Percentiles rank a stretch among this genome's conserved stretches.
These are phyloP conservation scores for Parotocinclus haroldoi DNA, from an alignment of 2,797 vertebrate genomes.

Conservation along the genomic window DNA sequence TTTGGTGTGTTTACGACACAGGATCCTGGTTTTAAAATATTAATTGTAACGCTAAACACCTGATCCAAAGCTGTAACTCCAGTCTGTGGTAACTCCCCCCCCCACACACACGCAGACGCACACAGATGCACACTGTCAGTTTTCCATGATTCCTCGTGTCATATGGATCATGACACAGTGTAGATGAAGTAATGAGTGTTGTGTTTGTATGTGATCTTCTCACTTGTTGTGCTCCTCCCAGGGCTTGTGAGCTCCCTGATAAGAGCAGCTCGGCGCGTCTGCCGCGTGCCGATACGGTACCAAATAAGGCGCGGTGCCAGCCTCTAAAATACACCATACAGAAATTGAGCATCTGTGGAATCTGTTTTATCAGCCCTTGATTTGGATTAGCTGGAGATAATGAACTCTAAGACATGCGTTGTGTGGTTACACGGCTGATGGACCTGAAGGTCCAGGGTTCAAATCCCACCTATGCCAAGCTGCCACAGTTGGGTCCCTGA, in stretches of 20 bases:
- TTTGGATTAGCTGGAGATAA: no score
- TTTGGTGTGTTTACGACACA: constrained; percentile 12
- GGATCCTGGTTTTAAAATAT: constrained; percentile 55
- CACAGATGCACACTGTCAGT: neutral
- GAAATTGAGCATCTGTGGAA: neutral
- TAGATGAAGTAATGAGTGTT: neutral
- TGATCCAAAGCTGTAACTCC: neutral
- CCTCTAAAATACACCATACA: neutral
- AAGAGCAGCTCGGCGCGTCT: neutral
- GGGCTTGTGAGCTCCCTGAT: neutral
- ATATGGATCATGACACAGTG: neutral
- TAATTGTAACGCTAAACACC: constrained; percentile 48
- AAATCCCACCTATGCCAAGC: no score
- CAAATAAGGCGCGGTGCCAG: neutral
- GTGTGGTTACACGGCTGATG: no score
- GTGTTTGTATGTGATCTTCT: neutral
- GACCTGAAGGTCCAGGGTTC: no score
- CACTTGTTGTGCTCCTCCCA: neutral
- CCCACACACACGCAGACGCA: no score
- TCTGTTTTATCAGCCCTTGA: no score
- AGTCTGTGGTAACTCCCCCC: no score
- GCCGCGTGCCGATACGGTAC: neutral
- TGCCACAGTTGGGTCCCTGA: no score
- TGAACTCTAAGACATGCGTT: no score
- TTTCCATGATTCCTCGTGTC: neutral